These are phyloP conservation scores for Pentalonia nigronervosa DNA, from an alignment of 1,140 invertebrate genomes.

Conservation along the genomic window DNA sequence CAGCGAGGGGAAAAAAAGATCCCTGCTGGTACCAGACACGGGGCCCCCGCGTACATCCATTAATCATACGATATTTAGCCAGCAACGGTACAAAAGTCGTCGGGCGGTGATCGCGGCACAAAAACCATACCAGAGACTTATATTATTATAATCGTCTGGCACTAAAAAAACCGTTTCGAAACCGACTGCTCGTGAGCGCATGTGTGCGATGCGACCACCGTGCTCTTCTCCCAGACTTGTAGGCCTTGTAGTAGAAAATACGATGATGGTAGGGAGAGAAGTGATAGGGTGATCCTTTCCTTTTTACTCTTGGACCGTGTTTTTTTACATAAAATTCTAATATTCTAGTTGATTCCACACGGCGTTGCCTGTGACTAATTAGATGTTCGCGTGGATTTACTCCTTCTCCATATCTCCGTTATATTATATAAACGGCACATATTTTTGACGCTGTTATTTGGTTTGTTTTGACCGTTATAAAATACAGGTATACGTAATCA, in stretches of 20 bases:
- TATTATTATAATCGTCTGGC: background rate
- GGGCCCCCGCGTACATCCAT: background rate
- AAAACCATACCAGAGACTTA: background rate
- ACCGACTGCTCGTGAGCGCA: background rate
- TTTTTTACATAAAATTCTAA: too few relatives aligned
- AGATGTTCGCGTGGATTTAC: too few relatives aligned
- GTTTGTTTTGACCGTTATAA: too few relatives aligned
- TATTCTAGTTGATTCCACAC: too few relatives aligned
- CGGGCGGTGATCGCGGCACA: background rate
- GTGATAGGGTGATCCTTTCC: background rate
- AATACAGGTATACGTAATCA: too few relatives aligned
- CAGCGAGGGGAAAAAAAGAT: background rate
- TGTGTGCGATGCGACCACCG: background rate
- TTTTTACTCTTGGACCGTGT: too few relatives aligned
- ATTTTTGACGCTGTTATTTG: too few relatives aligned
- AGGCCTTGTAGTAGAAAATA: background rate
- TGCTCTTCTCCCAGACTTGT: background rate
- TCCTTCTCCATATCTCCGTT: too few relatives aligned
- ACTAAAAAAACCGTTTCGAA: background rate
- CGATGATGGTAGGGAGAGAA: background rate
- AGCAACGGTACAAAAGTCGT: background rate
- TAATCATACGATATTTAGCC: conserved; percentile 27
- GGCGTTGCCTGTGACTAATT: too few relatives aligned
- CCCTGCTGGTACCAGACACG: background rate
- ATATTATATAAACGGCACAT: too few relatives aligned